Conservation (phyloP, 1,140 invertebrate genomes). For the Macrocentrus cingulum region DNA sequence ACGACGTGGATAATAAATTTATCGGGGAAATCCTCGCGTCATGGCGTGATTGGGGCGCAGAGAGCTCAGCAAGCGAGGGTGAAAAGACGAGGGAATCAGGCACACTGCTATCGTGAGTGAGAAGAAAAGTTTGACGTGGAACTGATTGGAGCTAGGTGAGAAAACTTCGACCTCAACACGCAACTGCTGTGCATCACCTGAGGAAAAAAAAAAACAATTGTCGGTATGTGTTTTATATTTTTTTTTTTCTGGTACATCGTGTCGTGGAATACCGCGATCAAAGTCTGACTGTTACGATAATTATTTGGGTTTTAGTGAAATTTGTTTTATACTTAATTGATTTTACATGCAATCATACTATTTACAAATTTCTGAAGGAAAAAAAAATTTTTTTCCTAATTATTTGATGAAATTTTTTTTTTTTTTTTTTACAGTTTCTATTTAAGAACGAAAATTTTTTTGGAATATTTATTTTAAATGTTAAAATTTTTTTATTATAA, state of each 20-base stretch:
- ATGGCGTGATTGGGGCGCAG: constrained; percentile 50
- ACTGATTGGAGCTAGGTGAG: constrained; percentile 40
- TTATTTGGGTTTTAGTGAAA: too few species aligned
- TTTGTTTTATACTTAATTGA: neutral
- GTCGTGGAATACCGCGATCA: too few species aligned
- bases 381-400: too few species aligned
- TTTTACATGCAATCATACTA: neutral
- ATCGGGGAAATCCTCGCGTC: constrained; percentile 43
- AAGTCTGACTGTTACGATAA: too few species aligned
- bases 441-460: neutral
- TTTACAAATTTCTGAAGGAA: neutral
- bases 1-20: constrained; percentile 47
- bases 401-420: neutral
- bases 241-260: neutral
- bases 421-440: neutral
- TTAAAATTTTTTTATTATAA: neutral
- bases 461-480: neutral
- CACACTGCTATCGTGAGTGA: constrained; percentile 33
- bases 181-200: neutral
- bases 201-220: neutral
- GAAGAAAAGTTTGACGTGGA: constrained; percentile 46
- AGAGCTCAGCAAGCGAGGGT: neutral
- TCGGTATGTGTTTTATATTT: neutral
- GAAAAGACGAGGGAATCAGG: constrained; percentile 22
- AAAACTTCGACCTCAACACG: constrained; percentile 3